Conservation (phyloP, 2,113 vertebrate genomes). For the Lepus americanus region DNA sequence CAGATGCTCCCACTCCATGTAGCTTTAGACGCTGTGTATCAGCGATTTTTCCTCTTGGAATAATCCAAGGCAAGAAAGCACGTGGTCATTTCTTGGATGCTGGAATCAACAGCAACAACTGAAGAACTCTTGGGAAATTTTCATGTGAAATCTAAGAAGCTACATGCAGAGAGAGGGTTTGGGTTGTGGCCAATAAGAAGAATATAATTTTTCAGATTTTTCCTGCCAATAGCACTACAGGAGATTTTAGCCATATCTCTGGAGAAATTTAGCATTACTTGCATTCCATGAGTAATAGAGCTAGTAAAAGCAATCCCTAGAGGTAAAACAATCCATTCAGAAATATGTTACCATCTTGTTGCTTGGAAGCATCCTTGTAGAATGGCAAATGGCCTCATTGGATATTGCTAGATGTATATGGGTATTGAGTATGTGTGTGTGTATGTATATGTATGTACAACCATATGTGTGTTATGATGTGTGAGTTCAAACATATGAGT, state of each 20-base stretch:
- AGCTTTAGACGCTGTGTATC: neutral
- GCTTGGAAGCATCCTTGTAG: neutral
- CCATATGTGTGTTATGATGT: neutral
- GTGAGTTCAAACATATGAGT: neutral
- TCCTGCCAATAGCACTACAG: neutral
- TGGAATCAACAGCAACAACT: neutral
- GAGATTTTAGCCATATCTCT: fast-evolving
- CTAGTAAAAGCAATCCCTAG: conserved; percentile 37
- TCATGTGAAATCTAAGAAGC: conserved; percentile 82
- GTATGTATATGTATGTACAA: neutral
- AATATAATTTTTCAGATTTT: neutral
- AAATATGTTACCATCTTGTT: neutral
- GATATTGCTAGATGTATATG: neutral
- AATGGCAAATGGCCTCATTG: neutral
- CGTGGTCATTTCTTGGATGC: conserved; percentile 81
- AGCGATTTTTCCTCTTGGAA: conserved; percentile 67
- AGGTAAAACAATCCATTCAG: conserved; percentile 61
- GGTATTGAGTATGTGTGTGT: neutral
- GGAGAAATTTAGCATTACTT: conserved; percentile 48
- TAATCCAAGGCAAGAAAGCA: conserved; percentile 79
- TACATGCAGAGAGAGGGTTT: conserved; percentile 73
- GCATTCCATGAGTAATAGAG: neutral
- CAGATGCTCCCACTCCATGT: neutral
- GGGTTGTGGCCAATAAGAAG: conserved; percentile 71
- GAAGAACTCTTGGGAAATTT: conserved; percentile 75